phyloP scores from a whole-genome alignment of 1,140 invertebrate genomes.

The Drosophila chauvacae region DNA sequence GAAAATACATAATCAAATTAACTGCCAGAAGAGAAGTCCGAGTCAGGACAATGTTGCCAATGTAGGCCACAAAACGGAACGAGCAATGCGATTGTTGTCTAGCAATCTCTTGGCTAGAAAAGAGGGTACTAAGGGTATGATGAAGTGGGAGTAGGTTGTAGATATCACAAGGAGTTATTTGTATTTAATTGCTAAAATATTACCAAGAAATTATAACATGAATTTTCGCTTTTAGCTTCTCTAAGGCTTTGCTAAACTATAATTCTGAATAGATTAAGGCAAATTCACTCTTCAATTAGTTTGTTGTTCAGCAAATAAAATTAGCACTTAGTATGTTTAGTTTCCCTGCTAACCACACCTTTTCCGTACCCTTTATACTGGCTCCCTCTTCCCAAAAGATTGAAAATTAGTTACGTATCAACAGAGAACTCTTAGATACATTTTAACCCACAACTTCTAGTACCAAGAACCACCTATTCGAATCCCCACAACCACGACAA shows the following conservation, averaged over 20 bases:
- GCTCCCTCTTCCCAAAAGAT: too few species aligned
- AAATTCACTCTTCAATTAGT: too few species aligned
- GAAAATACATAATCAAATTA: constrained; percentile 81
- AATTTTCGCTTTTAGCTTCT: too few species aligned
- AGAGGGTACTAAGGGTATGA: constrained; percentile 22
- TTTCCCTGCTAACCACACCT: not conserved
- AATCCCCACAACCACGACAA: not conserved
- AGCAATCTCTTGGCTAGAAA: constrained; percentile 30
- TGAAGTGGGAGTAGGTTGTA: not conserved
- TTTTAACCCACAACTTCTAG: accelerated
- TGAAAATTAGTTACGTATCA: not conserved
- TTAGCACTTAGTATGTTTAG: not conserved
- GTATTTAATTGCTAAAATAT: not conserved
- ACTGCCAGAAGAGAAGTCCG: constrained; percentile 74
- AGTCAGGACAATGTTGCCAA: constrained; percentile 56
- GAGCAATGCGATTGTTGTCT: constrained; percentile 52
- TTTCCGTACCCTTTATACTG: not conserved
- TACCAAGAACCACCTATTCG: constrained; percentile 29
- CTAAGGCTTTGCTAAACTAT: too few species aligned
- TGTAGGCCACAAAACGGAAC: constrained; percentile 62
- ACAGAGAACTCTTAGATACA: accelerated
- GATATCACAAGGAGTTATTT: too few species aligned
- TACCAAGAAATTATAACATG: too few species aligned
- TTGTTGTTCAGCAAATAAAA: too few species aligned
- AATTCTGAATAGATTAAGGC: too few species aligned